Evolutionary conservation across 2,888 invertebrate species (phyloP), one percentile per base, ranked within the genome.

Genomic region (Nematopogon swammerdamellus): DNA sequence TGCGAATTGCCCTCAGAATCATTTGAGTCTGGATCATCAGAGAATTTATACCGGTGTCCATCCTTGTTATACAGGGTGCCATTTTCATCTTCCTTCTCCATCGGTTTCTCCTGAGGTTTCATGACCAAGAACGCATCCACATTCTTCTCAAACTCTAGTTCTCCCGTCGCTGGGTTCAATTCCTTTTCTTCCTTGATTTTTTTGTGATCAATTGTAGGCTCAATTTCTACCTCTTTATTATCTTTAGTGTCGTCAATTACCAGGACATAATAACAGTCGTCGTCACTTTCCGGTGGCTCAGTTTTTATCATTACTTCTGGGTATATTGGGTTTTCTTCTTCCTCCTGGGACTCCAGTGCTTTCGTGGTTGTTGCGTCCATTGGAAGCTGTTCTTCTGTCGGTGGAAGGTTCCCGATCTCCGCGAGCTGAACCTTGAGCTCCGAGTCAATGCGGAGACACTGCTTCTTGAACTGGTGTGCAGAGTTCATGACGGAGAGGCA

Each of bases 241-340:
- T 70, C 65, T 52, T 68, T 64, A 4, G 65, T 64, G 48, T 75
- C 70, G 58, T 79, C 72, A 52, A 80, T 75, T 2, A 80, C 77
- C 18, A 80, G 63, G 2, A 80, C 77, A 58, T 79, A 79, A 51
- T 77, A 80, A 47, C 59, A 73, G 56, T 80, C 79, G 62, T 80
- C 80, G 56, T 79, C 79, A 57, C 67, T 70, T 45, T 79, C 79
- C 29, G 56, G 61, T 2, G 74, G 74, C 57, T 79, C 79, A 44
- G 61, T 55, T 57, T 77, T 79, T 6, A 79, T 74, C 3, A 74
- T 67, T 46, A 67, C 61, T 53, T 75, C 67, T 6, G 77, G 58
- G n/a, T 8, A 14, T 14, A 36, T 14, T 36, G 8, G 8, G n/a
- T 8, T 14, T 3, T 36, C 36, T 3, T 11, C 36, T 10, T 14